phyloP scores from a whole-genome alignment of 2,888 invertebrate genomes.

The Spodoptera littoralis region DNA sequence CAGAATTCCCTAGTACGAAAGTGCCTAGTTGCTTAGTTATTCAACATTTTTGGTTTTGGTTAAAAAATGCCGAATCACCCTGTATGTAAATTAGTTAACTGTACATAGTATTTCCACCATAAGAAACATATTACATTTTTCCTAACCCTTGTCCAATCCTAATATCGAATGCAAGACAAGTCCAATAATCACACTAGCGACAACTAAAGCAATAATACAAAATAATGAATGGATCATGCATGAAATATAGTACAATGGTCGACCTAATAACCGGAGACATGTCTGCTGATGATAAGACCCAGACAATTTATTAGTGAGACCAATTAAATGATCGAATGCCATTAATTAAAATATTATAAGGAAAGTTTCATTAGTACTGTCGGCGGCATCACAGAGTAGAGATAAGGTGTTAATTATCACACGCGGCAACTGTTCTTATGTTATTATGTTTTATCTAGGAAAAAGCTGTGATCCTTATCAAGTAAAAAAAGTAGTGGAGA shows the following conservation, averaged over 20 bases:
- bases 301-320: constrained; percentile 45
- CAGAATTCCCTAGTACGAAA: too few species aligned
- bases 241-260: constrained; percentile 37
- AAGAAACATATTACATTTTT: too few species aligned
- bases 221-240: constrained; percentile 7
- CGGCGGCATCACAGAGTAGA: constrained; percentile 13
- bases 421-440: not conserved
- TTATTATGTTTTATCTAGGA: not conserved
- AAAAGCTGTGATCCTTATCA: not conserved
- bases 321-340: constrained; percentile 23
- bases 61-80: too few species aligned
- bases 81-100: too few species aligned
- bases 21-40: too few species aligned
- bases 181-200: too few species aligned
- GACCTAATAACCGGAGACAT: constrained; percentile 48
- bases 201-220: too few species aligned
- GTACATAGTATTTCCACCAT: too few species aligned
- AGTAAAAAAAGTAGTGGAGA: not conserved
- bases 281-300: constrained; percentile 49
- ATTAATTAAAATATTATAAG: constrained; percentile 19
- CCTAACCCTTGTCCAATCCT: too few species aligned
- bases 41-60: too few species aligned
- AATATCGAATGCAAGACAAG: too few species aligned
- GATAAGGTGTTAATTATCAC: constrained; percentile 24
- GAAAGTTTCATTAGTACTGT: constrained; percentile 29